Percentiles rank a stretch among this genome's conserved stretches.
Evolutionary conservation across 2,888 invertebrate genomes (phyloP).

Genomic region (Himalopsyche japonica): DNA sequence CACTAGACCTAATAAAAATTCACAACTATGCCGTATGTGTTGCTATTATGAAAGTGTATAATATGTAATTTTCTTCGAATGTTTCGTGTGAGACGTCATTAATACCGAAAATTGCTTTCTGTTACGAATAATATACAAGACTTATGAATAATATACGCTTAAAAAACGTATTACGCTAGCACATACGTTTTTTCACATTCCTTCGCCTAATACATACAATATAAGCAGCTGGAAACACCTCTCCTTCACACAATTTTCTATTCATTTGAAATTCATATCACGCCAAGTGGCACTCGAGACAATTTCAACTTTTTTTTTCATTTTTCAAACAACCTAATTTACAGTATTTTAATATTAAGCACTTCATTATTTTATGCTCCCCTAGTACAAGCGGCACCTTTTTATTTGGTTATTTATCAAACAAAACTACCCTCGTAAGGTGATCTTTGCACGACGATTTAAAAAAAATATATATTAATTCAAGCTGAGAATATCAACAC

Average conservation of each 20-base stretch:
- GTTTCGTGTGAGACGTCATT: neutral
- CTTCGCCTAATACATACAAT: neutral
- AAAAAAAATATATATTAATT: neutral
- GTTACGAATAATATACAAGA: neutral
- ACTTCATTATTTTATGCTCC: constrained; percentile 35
- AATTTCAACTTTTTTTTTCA: constrained; percentile 33
- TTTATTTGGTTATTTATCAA: constrained; percentile 27
- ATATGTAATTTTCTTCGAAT: neutral
- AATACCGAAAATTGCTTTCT: neutral
- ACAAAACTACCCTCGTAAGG: constrained; percentile 5
- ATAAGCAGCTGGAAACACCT: neutral
- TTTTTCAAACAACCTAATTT: constrained; percentile 37
- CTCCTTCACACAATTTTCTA: constrained; percentile 2
- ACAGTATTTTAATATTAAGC: constrained; percentile 40
- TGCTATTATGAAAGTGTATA: neutral
- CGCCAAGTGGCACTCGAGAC: constrained; percentile 35
- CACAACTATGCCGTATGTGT: too few species aligned
- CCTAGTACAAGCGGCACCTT: neutral
- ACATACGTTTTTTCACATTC: neutral
- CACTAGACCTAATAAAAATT: too few species aligned
- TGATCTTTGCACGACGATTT: neutral
- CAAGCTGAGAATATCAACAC: neutral
- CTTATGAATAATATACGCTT: neutral
- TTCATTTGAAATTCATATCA: constrained; percentile 40
- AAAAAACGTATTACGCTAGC: neutral